These are phyloP conservation scores for Diadema setosum DNA, from an alignment of 35 echinoderm and acorn worm species.

Conservation along the genomic window DNA sequence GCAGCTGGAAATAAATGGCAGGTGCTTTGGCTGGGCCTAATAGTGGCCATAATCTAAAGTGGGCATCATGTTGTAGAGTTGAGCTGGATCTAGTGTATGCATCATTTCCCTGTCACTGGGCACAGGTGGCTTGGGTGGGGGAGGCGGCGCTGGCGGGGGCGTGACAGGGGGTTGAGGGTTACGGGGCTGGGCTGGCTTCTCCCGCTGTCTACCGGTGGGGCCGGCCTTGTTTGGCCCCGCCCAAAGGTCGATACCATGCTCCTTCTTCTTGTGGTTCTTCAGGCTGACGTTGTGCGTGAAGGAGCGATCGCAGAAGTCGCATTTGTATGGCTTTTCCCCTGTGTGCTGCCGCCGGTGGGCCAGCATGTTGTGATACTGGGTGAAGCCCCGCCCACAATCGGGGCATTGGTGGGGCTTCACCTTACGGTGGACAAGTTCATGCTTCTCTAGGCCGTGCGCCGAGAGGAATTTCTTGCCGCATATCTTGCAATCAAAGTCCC, in stretches of 20 bases:
- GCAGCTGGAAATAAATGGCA: too few relatives aligned
- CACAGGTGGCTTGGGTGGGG: neutral
- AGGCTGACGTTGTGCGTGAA: slow-evolving; percentile 90
- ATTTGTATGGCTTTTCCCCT: slow-evolving; percentile 72
- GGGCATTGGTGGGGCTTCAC: slow-evolving; percentile 71
- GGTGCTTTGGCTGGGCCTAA: too few relatives aligned
- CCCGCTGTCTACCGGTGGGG: neutral
- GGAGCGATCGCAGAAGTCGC: slow-evolving; percentile 72
- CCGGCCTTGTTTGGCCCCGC: neutral
- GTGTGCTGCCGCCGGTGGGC: slow-evolving; percentile 72
- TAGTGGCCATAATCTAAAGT: neutral
- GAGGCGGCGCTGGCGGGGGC: neutral
- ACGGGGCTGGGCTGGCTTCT: neutral
- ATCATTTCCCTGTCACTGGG: neutral
- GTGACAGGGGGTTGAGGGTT: neutral
- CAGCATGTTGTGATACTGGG: slow-evolving; percentile 63
- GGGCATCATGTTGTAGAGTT: slow-evolving; percentile 21
- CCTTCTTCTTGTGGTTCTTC: slow-evolving; percentile 78
- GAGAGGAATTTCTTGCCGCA: slow-evolving; percentile 73
- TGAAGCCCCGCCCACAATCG: slow-evolving; percentile 68
- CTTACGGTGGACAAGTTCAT: slow-evolving; percentile 44
- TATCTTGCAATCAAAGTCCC: slow-evolving; percentile 38
- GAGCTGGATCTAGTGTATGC: slow-evolving; percentile 1
- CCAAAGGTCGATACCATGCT: slow-evolving; percentile 83
- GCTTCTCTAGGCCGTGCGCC: slow-evolving; percentile 3